Evolutionary conservation across 1,140 invertebrate species (phyloP).

Genomic region (Pinna nobilis): DNA sequence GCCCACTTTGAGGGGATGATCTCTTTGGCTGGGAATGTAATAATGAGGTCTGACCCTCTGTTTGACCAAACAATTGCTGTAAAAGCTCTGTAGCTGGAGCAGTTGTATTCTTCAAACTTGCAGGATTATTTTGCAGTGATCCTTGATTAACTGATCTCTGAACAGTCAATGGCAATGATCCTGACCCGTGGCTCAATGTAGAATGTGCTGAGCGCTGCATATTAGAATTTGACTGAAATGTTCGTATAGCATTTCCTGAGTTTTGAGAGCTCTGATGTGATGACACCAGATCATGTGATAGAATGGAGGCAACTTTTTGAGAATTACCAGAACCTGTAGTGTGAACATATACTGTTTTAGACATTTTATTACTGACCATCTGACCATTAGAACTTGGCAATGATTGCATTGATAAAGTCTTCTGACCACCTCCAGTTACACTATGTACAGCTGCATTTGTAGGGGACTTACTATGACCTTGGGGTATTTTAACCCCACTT

Average conservation of each 20-base stretch:
- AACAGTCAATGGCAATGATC: neutral
- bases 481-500: conserved; percentile 13
- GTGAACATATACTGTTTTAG: neutral
- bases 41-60: neutral
- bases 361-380: conserved; percentile 7
- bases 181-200: neutral
- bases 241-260: conserved; percentile 3
- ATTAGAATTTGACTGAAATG: neutral
- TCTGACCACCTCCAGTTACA: neutral
- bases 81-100: conserved; percentile 29
- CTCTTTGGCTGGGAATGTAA: conserved; percentile 1
- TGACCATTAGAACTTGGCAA: neutral
- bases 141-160: neutral
- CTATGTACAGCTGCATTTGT: neutral
- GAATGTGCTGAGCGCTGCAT: neutral
- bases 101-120: conserved; percentile 18
- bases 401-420: neutral
- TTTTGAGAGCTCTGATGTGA: neutral
- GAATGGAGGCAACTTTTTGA: no score
- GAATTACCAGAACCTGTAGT: neutral
- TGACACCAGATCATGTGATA: no score
- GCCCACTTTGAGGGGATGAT: conserved; percentile 2
- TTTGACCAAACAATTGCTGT: conserved; percentile 34
- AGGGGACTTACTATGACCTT: neutral
- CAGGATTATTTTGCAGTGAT: conserved; percentile 15